Evolutionary conservation across 2,113 vertebrate genomes (phyloP).

Genomic region (Tachysurus fulvidraco): DNA sequence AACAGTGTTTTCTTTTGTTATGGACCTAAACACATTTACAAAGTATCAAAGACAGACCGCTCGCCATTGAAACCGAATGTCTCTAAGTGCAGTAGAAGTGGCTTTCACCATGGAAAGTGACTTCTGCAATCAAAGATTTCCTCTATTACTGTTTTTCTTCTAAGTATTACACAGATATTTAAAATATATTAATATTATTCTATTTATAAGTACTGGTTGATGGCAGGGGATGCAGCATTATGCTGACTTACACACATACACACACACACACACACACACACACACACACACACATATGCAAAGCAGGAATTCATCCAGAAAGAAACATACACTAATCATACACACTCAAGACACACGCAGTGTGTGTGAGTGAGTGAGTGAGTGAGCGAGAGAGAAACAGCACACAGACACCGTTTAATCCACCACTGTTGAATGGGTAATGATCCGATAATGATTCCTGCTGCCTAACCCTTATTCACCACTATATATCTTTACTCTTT

Average conservation of each 20-base stretch:
- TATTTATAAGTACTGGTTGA: constrained; percentile 52
- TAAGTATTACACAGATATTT: constrained; percentile 54
- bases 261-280: constrained; percentile 19
- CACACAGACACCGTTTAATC: constrained; percentile 56
- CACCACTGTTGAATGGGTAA: constrained; percentile 34
- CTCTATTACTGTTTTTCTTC: constrained; percentile 44
- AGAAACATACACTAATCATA: not conserved
- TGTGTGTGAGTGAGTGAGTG: constrained; percentile 20
- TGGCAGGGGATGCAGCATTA: constrained; percentile 25
- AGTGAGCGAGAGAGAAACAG: constrained; percentile 5
- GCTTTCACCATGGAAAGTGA: constrained; percentile 3
- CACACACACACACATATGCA: constrained; percentile 38
- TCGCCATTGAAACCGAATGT: constrained; percentile 54
- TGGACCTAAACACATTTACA: constrained; percentile 65
- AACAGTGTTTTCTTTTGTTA: constrained; percentile 59
- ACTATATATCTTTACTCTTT: constrained; percentile 42
- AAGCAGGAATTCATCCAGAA: constrained; percentile 45
- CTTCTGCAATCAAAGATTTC: constrained; percentile 53
- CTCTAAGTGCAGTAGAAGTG: constrained; percentile 29
- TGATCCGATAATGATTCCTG: constrained; percentile 19
- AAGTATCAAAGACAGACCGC: constrained; percentile 49
- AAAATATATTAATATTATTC: constrained; percentile 52
- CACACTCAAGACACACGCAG: not conserved
- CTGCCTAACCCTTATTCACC: constrained; percentile 37
- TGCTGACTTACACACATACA: constrained; percentile 25